A percentile compares a stretch with the other conserved stretches of the same genome.
phyloP scores from a whole-genome alignment of 2,113 vertebrate species.

The Alligator mississippiensis region DNA sequence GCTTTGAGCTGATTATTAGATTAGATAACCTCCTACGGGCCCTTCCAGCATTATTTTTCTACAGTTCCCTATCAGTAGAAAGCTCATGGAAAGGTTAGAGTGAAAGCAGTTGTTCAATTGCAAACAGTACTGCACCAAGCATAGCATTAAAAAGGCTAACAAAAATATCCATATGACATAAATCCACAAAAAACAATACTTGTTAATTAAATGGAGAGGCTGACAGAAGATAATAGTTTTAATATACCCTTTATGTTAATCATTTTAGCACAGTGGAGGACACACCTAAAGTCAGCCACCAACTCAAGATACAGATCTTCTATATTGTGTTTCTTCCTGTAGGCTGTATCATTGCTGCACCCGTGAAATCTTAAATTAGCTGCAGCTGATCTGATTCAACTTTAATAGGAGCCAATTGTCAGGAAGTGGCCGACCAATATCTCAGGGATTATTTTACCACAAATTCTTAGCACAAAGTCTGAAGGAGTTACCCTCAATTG shows the following conservation, averaged over 20 bases:
- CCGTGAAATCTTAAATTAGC: background rate
- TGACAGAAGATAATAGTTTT: background rate
- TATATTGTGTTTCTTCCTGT: background rate
- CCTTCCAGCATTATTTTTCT: no score
- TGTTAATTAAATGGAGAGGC: background rate
- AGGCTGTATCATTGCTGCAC: background rate
- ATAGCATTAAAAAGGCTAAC: no score
- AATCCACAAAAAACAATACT: background rate
- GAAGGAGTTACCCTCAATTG: background rate
- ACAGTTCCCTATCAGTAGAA: no score
- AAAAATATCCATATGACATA: no score
- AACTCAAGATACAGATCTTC: background rate
- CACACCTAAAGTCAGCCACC: background rate
- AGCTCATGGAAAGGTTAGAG: no score
- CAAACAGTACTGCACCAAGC: no score
- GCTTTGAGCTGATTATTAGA: no score
- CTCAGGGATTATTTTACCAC: background rate
- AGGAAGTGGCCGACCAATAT: background rate
- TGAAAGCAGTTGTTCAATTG: no score
- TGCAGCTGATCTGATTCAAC: accelerated
- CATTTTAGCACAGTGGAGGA: background rate
- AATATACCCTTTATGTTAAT: background rate
- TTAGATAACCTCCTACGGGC: no score
- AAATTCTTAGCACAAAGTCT: no score
- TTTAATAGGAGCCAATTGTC: background rate